These are phyloP conservation scores for Tromatobia lineatoria DNA, from an alignment of 2,888 invertebrate genomes.

Conservation along the genomic window DNA sequence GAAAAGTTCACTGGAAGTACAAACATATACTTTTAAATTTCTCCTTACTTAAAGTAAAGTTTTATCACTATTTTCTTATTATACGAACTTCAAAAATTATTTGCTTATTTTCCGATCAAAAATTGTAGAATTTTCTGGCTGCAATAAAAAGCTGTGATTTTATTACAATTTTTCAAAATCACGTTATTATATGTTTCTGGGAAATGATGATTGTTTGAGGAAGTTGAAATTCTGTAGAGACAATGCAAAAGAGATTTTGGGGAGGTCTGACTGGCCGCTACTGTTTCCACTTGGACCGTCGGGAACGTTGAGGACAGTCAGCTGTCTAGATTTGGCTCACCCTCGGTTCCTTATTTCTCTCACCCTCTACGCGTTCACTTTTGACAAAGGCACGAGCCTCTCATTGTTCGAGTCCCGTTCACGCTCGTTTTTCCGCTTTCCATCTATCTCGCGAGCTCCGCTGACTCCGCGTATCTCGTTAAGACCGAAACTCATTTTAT, in stretches of 20 bases:
- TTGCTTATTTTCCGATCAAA: too few species aligned
- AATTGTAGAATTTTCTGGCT: not conserved
- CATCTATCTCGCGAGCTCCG: conserved; percentile 50
- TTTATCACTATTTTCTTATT: too few species aligned
- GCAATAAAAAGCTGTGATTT: not conserved
- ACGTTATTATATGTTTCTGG: not conserved
- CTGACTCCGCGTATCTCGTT: conserved; percentile 59
- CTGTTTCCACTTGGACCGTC: conserved; percentile 27
- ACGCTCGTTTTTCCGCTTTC: conserved; percentile 59
- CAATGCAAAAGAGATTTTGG: not conserved
- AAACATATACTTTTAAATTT: too few species aligned
- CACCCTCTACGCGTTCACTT: conserved; percentile 36
- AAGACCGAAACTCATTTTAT: conserved; percentile 61
- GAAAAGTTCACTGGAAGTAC: not conserved
- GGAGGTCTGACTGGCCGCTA: not conserved
- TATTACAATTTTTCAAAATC: not conserved
- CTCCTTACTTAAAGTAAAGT: too few species aligned
- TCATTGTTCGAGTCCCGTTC: conserved; percentile 49
- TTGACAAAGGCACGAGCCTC: conserved; percentile 62
- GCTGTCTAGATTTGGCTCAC: conserved; percentile 31
- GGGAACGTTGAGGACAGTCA: conserved; percentile 16
- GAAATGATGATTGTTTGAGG: not conserved
- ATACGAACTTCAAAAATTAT: too few species aligned
- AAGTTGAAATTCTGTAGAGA: not conserved
- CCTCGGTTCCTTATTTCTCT: conserved; percentile 29